Base-by-base conservation (phyloP, 2,797 vertebrate genomes). In the Betta splendens region DNA sequence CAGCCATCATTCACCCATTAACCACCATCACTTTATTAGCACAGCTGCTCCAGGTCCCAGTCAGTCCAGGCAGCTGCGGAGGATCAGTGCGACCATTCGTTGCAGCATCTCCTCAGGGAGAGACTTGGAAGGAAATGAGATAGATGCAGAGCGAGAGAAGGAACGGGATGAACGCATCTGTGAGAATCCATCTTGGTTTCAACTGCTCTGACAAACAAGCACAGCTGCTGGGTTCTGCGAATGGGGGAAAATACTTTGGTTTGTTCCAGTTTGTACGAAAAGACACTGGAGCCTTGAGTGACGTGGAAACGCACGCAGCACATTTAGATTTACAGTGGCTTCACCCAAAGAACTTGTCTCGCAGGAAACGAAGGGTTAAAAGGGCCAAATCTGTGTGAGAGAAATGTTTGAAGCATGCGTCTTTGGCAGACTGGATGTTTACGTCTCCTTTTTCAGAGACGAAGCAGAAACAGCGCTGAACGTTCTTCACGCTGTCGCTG, bases 11-110 rank as follows among this genome's bases (percentile, higher is more conserved):
- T 68, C 47, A 69, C 29, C 46, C 52, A 47, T 75, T 51, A 58
- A 66, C 37, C 62, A 48, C 54, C 38, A 40, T 61, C 58, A 17
- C 48, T 40, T 62, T 49, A 66, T 65, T 43, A 26, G 44, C 47
- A 50, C 87, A 89, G 85, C 86, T 89, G 87, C 57, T 50, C 65
- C 50, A 68, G 44, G 46, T 66, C 72, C 45, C 43, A 32, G 77
- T 84, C 76, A 81, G 71, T 64, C 22, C 23, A 28, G 49, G 64
- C 87, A 88, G 81, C 87, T 89, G 89, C 36, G 22, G 46, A 21
- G 53, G 59, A 83, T 81, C 62, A 62, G 42, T 53, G 16, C n/a
- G 61, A 57, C 21, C 35, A 13, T 60, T 69, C 69, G n/a, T 64
- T 37, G 29, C 4, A 0, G 20, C 78, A 12, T 42, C 55, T 72